Base-by-base conservation (phyloP, 2,888 invertebrate genomes). In the Deilephila elpenor region DNA sequence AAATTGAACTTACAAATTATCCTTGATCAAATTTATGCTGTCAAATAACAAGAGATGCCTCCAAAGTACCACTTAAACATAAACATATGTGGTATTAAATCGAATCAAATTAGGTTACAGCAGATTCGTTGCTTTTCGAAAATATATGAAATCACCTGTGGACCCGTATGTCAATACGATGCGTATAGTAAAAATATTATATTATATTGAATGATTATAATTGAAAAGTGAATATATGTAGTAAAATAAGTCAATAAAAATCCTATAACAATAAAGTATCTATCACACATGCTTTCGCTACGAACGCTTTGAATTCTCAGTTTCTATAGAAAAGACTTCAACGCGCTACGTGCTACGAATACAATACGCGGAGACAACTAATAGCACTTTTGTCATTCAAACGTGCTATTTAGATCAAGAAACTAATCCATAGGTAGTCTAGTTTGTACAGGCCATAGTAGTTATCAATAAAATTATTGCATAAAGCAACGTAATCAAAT, bases 241-340 rank as follows among this genome's bases (percentile, higher is more conserved):
- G 1, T n/a, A 44, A 19, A 56, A 25, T 25, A 60, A 60, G 25
- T 25, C 17, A 29, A 60, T 25, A 60, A 60, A 25, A 29, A 44
- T 32, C 37, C 37, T 37, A 20, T 44, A 20, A 11, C n/a, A 29
- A 4, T 44, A 5, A n/a, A 64, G 5, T n/a, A 44, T 64, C 5
- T n/a, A 44, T 64, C 5, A n/a, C 14, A 64, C 37, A 20, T 44
- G 37, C 11, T 64, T 64, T 64, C n/a, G 64, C 64, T 44, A 44
- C 44, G 44, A 51, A 29, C 29, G 53, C 14, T 29, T 19, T 25
- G n/a, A 7, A 25, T 6, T 5, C 14, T 17, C 7, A 44, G 14
- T 62, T 72, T 76, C 76, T 80, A 78, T 86, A 83, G 74, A 90
- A 91, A 89, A 92, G 92, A 93, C 89, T 85, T 93, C 92, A 91